A percentile compares a stretch with the other conserved stretches of the same genome.
Conservation (phyloP, 2,888 invertebrate genomes). For the Tubulanus polymorphus region DNA sequence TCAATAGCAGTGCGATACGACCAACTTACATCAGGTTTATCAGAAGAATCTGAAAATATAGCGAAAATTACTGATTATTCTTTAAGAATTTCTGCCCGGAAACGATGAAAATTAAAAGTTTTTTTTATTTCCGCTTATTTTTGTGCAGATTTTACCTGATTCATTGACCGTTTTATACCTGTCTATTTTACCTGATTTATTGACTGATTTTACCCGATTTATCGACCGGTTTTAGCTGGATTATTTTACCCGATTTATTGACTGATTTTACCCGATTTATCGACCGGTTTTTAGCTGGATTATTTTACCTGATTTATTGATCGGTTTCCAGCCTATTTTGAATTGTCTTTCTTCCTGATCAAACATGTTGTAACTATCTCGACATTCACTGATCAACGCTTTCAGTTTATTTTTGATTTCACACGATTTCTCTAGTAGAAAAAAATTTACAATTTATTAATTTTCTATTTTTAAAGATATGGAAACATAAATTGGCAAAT, state of each 20-base stretch:
- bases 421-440: neutral
- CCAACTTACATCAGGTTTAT: neutral
- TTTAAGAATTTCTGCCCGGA: no score
- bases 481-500: neutral
- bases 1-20: constrained; percentile 35
- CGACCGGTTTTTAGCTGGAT: no score
- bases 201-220: no score
- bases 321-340: constrained; percentile 15
- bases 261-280: no score
- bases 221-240: no score
- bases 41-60: neutral
- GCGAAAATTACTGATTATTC: no score
- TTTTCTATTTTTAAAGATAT: neutral
- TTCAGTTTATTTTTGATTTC: neutral
- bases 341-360: constrained; percentile 21
- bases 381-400: constrained; percentile 10
- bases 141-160: no score
- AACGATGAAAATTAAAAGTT: no score
- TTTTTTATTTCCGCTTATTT: no score
- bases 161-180: no score
- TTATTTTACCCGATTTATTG: no score
- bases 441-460: neutral
- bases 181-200: no score
- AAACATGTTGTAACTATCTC: constrained; percentile 19
- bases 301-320: neutral